Evolutionary conservation across 1,140 invertebrate genomes (phyloP), one percentile per base, ranked within the genome.

Genomic region (Conus betulinus): DNA sequence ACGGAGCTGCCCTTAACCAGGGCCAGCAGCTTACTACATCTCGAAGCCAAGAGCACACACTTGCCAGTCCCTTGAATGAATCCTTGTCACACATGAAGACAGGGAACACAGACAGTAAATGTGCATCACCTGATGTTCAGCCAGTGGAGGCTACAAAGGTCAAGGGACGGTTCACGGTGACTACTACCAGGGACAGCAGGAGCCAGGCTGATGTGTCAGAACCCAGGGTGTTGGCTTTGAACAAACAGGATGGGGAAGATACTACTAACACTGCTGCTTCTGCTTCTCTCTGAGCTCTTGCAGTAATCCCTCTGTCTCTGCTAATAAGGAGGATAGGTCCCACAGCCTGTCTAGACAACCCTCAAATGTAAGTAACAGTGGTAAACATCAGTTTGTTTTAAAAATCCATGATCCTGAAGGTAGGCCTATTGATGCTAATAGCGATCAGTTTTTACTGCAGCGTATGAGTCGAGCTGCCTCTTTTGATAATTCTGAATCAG

Each of bases 151-250:
- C 83, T 52, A 67, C 83, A 0, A 86, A 87, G 51, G 82, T 82
- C 53, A 90, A 90, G 63, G 90, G 91, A 39, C 86, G 91, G 20
- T 91, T 91, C 76, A 87, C 89, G 79, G 91, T 91, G 23, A 91
- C 91, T 63, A 89, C 81, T 5, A 88, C 90, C 15, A 23, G 84
- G 55, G 89, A 90, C 55, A 89, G 71, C 81, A 57, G 57, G 55
- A 55, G 84, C 88, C 83, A 81, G 60, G 39, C 67, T 25, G 88
- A 82, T 84, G n/a, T 84, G 57, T 74, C 81, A 25, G 57, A 88
- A 17, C 23, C 52, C n/a, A 15, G 51, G 15, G 13, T 13, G 7
- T 55, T 39, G 23, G 20, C 85, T 25, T 3, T 53, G n/a, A 17
- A 13, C 85, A 88, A 53, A 67, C 53, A 79, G 86, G 82, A 83